Evolutionary conservation across 1,140 invertebrate species (phyloP).

Genomic region (Pseudobourletiella spinata): DNA sequence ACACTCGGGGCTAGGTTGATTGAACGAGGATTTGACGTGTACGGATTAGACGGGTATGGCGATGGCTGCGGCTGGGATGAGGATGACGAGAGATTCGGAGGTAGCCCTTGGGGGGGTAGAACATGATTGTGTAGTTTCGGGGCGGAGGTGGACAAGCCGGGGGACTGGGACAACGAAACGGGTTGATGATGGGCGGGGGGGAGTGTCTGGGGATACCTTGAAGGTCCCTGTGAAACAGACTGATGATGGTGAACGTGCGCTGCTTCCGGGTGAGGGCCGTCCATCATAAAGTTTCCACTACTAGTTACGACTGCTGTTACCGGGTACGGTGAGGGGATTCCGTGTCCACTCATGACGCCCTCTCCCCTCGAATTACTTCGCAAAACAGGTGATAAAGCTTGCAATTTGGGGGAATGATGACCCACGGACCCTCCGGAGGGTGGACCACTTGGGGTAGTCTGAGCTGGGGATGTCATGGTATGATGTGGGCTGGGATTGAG

Average conservation of each 20-base stretch:
- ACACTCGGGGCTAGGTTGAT: constrained; percentile 31
- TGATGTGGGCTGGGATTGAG: not conserved
- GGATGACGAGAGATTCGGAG: not conserved
- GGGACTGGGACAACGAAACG: not conserved
- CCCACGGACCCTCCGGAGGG: not conserved
- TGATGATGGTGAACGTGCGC: constrained; percentile 11
- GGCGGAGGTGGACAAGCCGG: not conserved
- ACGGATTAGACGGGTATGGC: constrained; percentile 27
- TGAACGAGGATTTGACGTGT: constrained; percentile 27
- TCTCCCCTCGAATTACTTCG: not conserved
- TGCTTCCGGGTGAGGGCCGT: constrained; percentile 7
- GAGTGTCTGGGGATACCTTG: constrained; percentile 1
- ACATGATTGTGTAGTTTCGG: not conserved
- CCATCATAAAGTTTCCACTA: constrained; percentile 3
- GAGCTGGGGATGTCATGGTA: not conserved
- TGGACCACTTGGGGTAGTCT: not conserved
- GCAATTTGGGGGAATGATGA: not conserved
- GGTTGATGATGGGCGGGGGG: constrained; percentile 11
- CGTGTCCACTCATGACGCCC: not conserved
- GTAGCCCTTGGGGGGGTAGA: not conserved
- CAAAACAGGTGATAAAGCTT: not conserved
- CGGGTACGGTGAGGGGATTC: not conserved
- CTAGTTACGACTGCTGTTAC: not conserved
- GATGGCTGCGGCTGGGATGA: constrained; percentile 12
- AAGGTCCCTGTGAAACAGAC: not conserved